Percentiles rank a stretch among this genome's conserved stretches.
Evolutionary conservation across 2,888 invertebrate species (phyloP).

Genomic region (Aporophyla nigra): DNA sequence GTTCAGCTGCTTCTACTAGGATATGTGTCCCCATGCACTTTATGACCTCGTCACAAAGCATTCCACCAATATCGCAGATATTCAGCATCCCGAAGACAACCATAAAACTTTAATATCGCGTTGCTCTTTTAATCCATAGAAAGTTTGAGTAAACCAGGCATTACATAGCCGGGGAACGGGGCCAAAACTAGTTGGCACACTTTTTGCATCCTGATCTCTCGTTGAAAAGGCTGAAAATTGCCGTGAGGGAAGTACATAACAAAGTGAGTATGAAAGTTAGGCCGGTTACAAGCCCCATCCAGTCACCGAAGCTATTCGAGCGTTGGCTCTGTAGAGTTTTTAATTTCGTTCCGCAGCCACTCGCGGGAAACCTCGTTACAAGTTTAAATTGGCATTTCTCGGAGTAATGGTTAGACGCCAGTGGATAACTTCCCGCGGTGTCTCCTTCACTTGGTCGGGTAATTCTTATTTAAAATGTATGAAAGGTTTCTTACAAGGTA

Average conservation of each 20-base stretch:
- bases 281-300: conserved; percentile 84
- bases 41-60: conserved; percentile 25
- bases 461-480: conserved; percentile 89
- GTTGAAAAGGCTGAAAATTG: conserved; percentile 80
- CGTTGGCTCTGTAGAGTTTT: conserved; percentile 85
- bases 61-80: conserved; percentile 14
- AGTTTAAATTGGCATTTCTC: conserved; percentile 91
- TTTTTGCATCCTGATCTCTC: conserved; percentile 77
- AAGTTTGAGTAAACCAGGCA: conserved; percentile 48
- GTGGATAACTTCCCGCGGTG: conserved; percentile 83
- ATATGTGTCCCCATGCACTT: conserved; percentile 14
- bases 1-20: background rate
- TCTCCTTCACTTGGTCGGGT: conserved; percentile 82
- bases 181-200: conserved; percentile 55
- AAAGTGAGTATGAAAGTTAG: conserved; percentile 88
- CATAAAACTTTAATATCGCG: conserved; percentile 40
- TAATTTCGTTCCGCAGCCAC: conserved; percentile 89
- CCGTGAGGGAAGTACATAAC: conserved; percentile 81
- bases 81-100: conserved; percentile 24
- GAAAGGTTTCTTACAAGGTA: conserved; percentile 72
- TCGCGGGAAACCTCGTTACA: conserved; percentile 90
- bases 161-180: conserved; percentile 32
- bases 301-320: conserved; percentile 79
- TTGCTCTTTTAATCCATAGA: conserved; percentile 35
- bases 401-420: conserved; percentile 88